phyloP scores from a whole-genome alignment of 2,797 vertebrate species.

The Garrulus glandarius region DNA sequence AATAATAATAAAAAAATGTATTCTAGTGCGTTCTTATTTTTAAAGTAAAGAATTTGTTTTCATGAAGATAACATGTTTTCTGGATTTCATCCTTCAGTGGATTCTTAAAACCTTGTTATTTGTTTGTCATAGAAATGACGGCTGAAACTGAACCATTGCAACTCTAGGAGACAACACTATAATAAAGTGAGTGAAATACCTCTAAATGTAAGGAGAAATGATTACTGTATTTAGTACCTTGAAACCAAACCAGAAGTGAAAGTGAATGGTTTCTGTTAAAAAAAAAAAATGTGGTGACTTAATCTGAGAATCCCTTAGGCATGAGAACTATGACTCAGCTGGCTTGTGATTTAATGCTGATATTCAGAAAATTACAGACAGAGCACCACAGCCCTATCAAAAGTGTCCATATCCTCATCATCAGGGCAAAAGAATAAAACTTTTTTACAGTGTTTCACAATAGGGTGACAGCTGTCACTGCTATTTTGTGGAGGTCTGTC shows the following conservation, averaged over 20 bases:
- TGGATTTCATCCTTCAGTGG: not conserved
- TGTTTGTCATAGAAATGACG: slow-evolving; percentile 19
- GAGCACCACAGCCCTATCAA: slow-evolving; percentile 44
- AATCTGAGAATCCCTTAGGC: slow-evolving; percentile 43
- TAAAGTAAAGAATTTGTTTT: not conserved
- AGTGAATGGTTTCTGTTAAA: not conserved
- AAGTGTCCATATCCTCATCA: slow-evolving; percentile 51
- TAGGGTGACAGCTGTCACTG: slow-evolving; percentile 60
- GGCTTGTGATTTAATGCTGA: slow-evolving; percentile 37
- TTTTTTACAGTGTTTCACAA: slow-evolving; percentile 51
- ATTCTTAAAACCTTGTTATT: slow-evolving; percentile 32
- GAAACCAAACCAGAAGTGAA: not conserved
- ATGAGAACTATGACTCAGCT: not conserved
- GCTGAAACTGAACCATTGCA: not conserved
- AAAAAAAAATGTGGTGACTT: not conserved
- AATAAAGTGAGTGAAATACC: slow-evolving; percentile 18
- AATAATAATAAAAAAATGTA: not conserved
- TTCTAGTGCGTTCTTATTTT: not conserved
- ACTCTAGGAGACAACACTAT: not conserved
- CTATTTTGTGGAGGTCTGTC: not conserved
- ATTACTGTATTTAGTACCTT: not conserved
- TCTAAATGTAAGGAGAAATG: not conserved
- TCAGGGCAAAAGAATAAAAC: slow-evolving; percentile 61
- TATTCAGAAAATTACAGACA: slow-evolving; percentile 60
- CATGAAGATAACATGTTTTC: not conserved